Conservation (phyloP, 2,797 vertebrate genomes). For the Pristis pectinata region DNA sequence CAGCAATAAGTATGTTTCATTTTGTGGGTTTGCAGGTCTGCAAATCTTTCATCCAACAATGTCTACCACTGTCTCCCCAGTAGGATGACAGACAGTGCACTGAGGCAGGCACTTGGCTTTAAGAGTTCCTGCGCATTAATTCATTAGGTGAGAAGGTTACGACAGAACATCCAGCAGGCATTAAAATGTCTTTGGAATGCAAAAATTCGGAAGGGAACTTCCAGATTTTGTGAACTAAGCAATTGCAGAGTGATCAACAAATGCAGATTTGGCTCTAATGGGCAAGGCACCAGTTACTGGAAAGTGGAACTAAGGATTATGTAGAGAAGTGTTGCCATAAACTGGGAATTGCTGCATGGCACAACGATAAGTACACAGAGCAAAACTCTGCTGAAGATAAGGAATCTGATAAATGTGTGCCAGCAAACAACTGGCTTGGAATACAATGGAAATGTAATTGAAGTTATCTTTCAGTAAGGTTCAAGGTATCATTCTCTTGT, state of each 20-base stretch:
- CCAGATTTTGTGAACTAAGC: too few relatives aligned
- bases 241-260: background rate
- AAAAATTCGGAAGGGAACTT: too few relatives aligned
- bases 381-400: background rate
- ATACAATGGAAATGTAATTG: background rate
- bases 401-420: background rate
- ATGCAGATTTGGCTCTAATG: background rate
- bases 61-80: background rate
- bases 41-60: background rate
- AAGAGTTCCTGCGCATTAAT: background rate
- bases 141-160: background rate
- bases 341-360: background rate
- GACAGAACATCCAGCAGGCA: background rate
- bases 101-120: background rate
- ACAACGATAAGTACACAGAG: background rate
- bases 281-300: background rate
- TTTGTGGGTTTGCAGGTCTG: background rate
- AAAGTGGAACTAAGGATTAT: background rate
- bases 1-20: background rate
- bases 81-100: background rate
- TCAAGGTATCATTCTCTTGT: background rate
- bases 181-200: background rate
- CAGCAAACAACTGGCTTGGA: background rate
- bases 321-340: background rate
- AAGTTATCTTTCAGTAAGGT: background rate